Base-by-base conservation (phyloP, 1,140 invertebrate genomes). In the Cydia amplana region DNA sequence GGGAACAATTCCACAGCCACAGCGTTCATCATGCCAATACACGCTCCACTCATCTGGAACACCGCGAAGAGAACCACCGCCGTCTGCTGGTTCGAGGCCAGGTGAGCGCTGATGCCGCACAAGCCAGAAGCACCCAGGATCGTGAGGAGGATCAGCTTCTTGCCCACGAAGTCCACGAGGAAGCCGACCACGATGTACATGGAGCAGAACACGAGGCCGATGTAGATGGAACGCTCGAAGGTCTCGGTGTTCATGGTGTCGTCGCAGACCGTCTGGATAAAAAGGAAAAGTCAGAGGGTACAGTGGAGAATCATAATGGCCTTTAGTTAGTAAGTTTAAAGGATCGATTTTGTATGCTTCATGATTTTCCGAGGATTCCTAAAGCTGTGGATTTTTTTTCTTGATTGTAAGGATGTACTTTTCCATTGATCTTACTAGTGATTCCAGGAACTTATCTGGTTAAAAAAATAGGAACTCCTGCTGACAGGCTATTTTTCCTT, bases 11-110 rank as follows among this genome's bases (percentile, higher is more conserved):
- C 91, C 9, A 93, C 91, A 28, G 90, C 86, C 2, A 93, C 91
- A 9, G 91, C 91, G 70, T 89, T 93, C 86, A 92, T 91, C 7
- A 93, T 79, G 0, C 91, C 91, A 32, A 93, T 93, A 77, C 91
- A 92, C 0, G 89, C 89, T 23, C 91, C 91, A 12, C 82, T 90
- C 88, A 92, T 89, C 64, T 93, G 92, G 77, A 93, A 91, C 23
- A 93, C 74, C 0, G 87, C 92, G 63, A 93, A 92, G 36, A 93
- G 80, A 0, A 87, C 81, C 0, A 93, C 86, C 0, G 89, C 87
- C 0, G 85, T n/a, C 9, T 84, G 79, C 70, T 89, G 83, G 77
- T 86, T 85, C 32, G 75, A 74, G 0, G 82, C 88, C 43, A 88
- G 79, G 60, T 90, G 83, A 0, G 90, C 84, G 0, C 78, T 83